Base-by-base conservation (phyloP, 2,888 invertebrate genomes). In the Spodoptera exigua region DNA sequence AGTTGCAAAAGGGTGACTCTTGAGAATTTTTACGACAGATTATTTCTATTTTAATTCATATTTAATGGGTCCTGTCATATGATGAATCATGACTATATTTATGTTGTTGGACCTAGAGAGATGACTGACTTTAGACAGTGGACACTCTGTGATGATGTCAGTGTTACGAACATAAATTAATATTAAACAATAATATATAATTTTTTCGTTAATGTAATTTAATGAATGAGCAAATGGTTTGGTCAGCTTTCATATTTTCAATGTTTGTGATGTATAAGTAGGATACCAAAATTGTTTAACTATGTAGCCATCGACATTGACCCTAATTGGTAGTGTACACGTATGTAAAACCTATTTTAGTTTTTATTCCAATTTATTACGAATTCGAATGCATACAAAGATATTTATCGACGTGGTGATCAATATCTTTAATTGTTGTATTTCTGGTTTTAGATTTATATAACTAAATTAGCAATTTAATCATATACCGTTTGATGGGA, bases 81-180 rank as follows among this genome's bases (percentile, higher is more conserved):
- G 47, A 66, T 78, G 80, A 79, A 69, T 80, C 71, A 76, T 54
- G 36, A 52, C 55, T 69, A 63, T 64, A 68, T 76, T 65, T 70
- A 62, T 58, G 43, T 53, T 13, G 13, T 27, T 36, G 54, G 57
- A 53, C 55, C 46, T 43, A 52, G 57, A 57, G 48, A 53, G 27
- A 45, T 12, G 34, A 47, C 17, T 52, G 48, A 47, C 36, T 60
- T 40, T 56, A 41, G 45, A 58, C 40, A 49, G 34, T 46, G 44
- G 41, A 54, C 61, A 54, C 43, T 54, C 64, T 74, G 55, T 64
- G 54, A 60, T 67, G 78, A 73, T 71, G 76, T 73, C 75, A 75
- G 64, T 70, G 53, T 69, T 69, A 63, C n/a, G n/a, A n/a, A n/a
- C n/a, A n/a, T 68, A 69, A 63, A 72, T 73, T 71, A 70, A 13